These are phyloP conservation scores for Alexandromys fortis DNA, from an alignment of 2,113 vertebrate genomes.

Conservation along the genomic window DNA sequence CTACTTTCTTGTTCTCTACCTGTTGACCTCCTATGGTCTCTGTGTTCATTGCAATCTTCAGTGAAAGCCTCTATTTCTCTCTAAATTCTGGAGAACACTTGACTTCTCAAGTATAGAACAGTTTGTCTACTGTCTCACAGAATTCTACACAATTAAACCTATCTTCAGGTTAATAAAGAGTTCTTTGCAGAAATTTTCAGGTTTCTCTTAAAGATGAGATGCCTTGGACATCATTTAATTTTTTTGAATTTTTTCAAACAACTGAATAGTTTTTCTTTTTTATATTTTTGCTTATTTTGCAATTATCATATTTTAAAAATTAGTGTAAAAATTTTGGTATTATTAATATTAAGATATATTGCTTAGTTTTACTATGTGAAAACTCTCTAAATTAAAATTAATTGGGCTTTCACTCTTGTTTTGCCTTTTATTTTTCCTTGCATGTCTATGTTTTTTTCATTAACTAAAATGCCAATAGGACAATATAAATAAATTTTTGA, in stretches of 20 bases:
- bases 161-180: background rate
- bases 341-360: conserved; percentile 48
- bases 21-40: background rate
- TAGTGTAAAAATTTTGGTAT: background rate
- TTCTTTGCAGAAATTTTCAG: conserved; percentile 1
- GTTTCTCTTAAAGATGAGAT: background rate
- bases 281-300: background rate
- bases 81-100: background rate
- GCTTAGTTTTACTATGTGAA: background rate
- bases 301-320: background rate
- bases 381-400: background rate
- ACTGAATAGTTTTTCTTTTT: background rate
- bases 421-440: background rate
- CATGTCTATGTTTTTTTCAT: background rate
- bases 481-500: background rate
- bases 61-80: background rate
- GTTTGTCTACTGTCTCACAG: background rate
- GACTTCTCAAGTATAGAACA: background rate
- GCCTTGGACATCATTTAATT: background rate
- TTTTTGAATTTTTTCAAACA: background rate
- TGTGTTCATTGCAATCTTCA: background rate
- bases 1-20: background rate
- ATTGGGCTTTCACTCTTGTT: background rate
- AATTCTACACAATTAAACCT: conserved; percentile 15
- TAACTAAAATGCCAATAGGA: background rate